Evolutionary conservation across 30 jellyfish, hydroid and myxozoan species (phyloP).

Genomic region (Aurelia coerulea): DNA sequence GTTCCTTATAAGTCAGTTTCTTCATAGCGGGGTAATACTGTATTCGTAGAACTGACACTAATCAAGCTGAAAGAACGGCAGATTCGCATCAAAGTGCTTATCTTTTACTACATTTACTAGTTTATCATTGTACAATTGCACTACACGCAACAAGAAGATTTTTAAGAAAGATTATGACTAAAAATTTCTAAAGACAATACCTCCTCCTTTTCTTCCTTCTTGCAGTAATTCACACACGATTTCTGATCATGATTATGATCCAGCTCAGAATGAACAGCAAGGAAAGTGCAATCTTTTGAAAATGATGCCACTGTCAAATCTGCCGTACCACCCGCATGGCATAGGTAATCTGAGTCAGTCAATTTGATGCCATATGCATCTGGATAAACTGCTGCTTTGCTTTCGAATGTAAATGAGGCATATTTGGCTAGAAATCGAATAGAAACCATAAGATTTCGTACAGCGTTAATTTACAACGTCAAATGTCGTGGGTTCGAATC

Average conservation of each 20-base stretch:
- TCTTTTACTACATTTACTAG: too few relatives aligned
- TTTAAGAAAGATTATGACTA: too few relatives aligned
- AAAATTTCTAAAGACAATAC: too few relatives aligned
- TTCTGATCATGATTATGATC: slow-evolving; percentile 56
- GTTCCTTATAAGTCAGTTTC: too few relatives aligned
- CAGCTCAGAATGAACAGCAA: slow-evolving; percentile 51
- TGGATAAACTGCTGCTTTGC: slow-evolving; percentile 42
- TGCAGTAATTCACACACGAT: slow-evolving; percentile 64
- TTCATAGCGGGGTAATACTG: too few relatives aligned
- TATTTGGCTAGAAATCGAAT: slow-evolving; percentile 18
- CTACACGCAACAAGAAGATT: too few relatives aligned
- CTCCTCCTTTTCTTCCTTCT: slow-evolving; percentile 29
- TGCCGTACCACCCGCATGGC: slow-evolving; percentile 75
- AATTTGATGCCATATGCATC: slow-evolving; percentile 53
- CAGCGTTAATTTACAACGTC: background rate
- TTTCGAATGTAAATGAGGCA: slow-evolving; percentile 47
- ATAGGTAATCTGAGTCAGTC: slow-evolving; percentile 32
- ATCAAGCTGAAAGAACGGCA: too few relatives aligned
- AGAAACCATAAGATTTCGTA: background rate
- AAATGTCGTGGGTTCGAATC: too few relatives aligned
- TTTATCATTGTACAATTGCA: too few relatives aligned
- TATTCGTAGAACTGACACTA: too few relatives aligned
- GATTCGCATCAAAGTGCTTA: too few relatives aligned
- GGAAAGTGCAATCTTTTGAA: slow-evolving; percentile 63
- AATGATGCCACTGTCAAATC: slow-evolving; percentile 40